These are phyloP conservation scores for Florisuga fusca DNA, from an alignment of 2,797 vertebrate species.

Conservation along the genomic window DNA sequence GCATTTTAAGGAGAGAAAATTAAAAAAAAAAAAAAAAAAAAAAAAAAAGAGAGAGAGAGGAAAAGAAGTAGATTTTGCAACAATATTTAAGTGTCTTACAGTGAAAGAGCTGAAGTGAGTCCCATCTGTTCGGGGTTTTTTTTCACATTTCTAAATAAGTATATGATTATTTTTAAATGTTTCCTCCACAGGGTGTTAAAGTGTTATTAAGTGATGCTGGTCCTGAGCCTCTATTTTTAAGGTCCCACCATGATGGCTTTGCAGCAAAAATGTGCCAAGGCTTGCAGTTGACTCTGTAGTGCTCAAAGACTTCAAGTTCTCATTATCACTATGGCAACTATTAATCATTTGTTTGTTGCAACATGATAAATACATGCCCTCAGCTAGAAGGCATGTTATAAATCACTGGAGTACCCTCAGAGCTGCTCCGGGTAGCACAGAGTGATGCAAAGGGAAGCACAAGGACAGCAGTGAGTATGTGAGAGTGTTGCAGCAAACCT, in stretches of 20 bases:
- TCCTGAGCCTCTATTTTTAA: conserved; percentile 26
- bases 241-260: background rate
- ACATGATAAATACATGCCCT: conserved; percentile 61
- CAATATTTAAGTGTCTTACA: background rate
- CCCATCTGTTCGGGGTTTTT: background rate
- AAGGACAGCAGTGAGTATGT: background rate
- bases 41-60: too few relatives aligned
- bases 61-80: background rate
- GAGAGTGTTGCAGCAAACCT: background rate
- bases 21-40: background rate
- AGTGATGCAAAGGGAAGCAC: conserved; percentile 37
- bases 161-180: background rate
- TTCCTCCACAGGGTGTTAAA: conserved; percentile 5
- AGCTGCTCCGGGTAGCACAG: background rate
- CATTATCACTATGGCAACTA: conserved; percentile 71
- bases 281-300: conserved; percentile 10
- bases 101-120: background rate
- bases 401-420: conserved; percentile 45
- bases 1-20: background rate
- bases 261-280: conserved; percentile 37
- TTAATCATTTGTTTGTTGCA: conserved; percentile 59
- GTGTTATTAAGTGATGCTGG: background rate
- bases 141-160: background rate
- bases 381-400: conserved; percentile 47
- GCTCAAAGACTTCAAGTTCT: conserved; percentile 45